phyloP scores from a whole-genome alignment of 2,113 vertebrate genomes.

The Psilopsiagon aurifrons region DNA sequence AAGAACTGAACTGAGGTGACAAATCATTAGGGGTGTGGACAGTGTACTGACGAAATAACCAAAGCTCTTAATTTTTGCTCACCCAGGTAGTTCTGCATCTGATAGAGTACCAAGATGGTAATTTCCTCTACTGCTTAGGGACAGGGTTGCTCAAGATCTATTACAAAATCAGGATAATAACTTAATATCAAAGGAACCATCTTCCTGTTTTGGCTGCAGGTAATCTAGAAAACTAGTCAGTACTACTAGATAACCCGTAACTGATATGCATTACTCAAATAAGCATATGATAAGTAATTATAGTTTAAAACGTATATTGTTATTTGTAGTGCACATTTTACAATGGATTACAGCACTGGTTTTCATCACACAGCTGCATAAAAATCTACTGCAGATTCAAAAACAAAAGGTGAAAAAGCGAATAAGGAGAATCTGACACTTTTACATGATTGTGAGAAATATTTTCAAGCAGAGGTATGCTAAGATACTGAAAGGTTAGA shows the following conservation, averaged over 20 bases:
- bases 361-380: background rate
- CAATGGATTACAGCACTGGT: background rate
- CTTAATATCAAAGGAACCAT: background rate
- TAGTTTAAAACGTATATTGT: background rate
- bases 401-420: background rate
- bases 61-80: background rate
- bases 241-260: background rate
- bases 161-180: conserved; percentile 29
- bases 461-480: background rate
- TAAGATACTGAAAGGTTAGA: background rate
- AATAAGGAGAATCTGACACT: background rate
- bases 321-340: background rate
- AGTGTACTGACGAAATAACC: background rate
- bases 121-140: background rate
- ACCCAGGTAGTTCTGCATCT: background rate
- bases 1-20: background rate
- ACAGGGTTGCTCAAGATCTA: conserved; percentile 17
- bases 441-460: background rate
- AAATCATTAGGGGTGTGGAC: background rate
- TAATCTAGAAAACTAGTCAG: background rate
- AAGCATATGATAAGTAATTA: background rate
- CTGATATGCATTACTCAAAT: background rate
- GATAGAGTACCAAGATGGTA: background rate
- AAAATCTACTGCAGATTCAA: background rate
- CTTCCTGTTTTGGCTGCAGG: background rate